Conservation (phyloP, 2,797 vertebrate genomes). For the Danio choprae region DNA sequence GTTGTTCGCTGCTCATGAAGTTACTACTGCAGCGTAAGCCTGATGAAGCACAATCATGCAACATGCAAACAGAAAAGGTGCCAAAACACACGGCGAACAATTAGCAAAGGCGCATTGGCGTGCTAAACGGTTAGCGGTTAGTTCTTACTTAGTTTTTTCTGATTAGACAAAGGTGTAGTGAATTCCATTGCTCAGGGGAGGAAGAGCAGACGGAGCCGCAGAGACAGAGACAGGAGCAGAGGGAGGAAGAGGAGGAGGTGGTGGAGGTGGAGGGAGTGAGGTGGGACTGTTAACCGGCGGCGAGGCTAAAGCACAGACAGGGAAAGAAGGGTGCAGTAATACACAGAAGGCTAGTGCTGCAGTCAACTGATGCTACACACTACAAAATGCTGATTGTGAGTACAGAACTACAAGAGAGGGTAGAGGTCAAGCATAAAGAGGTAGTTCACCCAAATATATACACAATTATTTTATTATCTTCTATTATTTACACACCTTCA, state of each 20-base stretch:
- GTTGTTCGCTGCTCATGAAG: constrained; percentile 66
- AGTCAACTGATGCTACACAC: neutral
- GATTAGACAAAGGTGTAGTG: constrained; percentile 99
- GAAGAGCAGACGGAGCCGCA: constrained; percentile 81
- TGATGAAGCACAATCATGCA: constrained; percentile 39
- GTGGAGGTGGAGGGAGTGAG: constrained; percentile 79
- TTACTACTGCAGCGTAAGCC: constrained; percentile 23
- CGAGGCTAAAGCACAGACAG: constrained; percentile 85
- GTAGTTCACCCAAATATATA: neutral
- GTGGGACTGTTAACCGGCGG: constrained; percentile 84
- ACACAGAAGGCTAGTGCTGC: constrained; percentile 54
- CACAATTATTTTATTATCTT: neutral
- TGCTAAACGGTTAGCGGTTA: constrained; percentile 73
- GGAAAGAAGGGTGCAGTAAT: constrained; percentile 72
- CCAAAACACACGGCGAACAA: constrained; percentile 51
- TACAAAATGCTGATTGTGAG: neutral
- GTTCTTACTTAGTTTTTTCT: constrained; percentile 88
- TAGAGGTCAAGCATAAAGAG: neutral
- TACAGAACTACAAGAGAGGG: neutral
- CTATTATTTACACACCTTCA: too few relatives aligned
- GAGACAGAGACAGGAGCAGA: constrained; percentile 73
- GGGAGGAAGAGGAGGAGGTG: constrained; percentile 82
- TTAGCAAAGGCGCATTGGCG: constrained; percentile 66
- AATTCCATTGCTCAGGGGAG: constrained; percentile 94
- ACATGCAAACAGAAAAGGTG: constrained; percentile 57